Base-by-base conservation (phyloP, 1,140 invertebrate species). In the Drosophila bocki region DNA sequence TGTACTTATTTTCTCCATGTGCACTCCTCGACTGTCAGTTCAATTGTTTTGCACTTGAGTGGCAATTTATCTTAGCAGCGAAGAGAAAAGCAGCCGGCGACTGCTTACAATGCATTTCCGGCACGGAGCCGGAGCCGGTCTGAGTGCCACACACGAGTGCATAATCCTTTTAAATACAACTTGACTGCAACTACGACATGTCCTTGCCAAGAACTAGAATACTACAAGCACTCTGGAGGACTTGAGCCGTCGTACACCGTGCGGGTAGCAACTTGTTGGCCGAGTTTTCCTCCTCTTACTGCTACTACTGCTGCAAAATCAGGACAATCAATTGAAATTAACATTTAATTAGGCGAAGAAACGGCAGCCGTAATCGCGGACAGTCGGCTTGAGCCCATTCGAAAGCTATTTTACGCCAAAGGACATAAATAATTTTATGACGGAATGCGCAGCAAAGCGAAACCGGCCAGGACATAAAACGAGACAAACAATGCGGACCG, bases 91-190 rank as follows among this genome's bases (percentile, higher is more conserved):
- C 62, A 60, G 29, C 57, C 54, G 64, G 64, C 83, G 78, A 75
- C 83, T 87, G 83, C 82, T 87, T 87, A 71, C 75, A 82, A 76
- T 87, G 83, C 84, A 88, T 86, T 87, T 86, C 64, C 75, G 71
- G 80, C 51, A 53, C 45, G 35, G 68, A 51, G 51, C 42, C 45
- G 22, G 45, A 48, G 45, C 22, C 65, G 33, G 78, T 71, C 75
- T 39, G 85, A 71, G 65, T 58, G 75, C 54, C 62, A 70, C 75
- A 81, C 78, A 84, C 77, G 59, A 87, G 84, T 81, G 85, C 77
- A 78, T 90, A 88, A 88, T 88, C 85, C 85, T 84, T 88, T 84
- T 90, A 87, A 87, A 83, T 83, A 83, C 70, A 88, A 76, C 47
- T 80, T 76, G 67, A 70, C 67, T 70, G 65, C 48, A 53, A 60